Conservation (phyloP, 2,888 invertebrate genomes). For the Cheilosia urbana region DNA sequence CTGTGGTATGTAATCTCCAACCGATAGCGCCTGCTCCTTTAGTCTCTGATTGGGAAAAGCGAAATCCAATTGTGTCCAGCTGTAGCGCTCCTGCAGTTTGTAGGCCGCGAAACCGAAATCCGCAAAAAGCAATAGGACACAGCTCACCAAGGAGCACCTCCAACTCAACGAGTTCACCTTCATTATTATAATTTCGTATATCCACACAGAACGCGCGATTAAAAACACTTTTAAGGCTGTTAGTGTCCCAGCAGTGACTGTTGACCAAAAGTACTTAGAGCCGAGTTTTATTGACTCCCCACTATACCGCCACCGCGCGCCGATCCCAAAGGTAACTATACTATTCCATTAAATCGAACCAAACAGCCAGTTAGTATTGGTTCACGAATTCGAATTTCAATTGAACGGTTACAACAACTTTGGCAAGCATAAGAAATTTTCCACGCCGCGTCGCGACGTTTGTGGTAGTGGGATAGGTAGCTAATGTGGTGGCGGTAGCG, state of each 20-base stretch:
- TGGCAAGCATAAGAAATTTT: slow-evolving; percentile 19
- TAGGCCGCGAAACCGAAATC: slow-evolving; percentile 79
- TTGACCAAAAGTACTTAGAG: slow-evolving; percentile 63
- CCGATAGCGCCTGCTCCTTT: slow-evolving; percentile 87
- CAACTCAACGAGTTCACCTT: slow-evolving; percentile 29
- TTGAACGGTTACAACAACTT: slow-evolving; percentile 48
- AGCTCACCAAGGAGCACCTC: slow-evolving; percentile 31
- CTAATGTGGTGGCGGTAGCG: not conserved
- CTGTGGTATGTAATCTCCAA: slow-evolving; percentile 89
- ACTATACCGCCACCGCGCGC: slow-evolving; percentile 41
- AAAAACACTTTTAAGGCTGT: slow-evolving; percentile 45
- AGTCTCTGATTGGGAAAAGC: slow-evolving; percentile 87
- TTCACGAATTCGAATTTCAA: slow-evolving; percentile 62
- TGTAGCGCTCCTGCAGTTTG: slow-evolving; percentile 88
- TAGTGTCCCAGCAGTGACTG: slow-evolving; percentile 66
- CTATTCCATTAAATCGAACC: slow-evolving; percentile 40
- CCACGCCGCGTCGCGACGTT: not conserved
- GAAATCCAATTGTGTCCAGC: slow-evolving; percentile 91
- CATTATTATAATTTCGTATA: slow-evolving; percentile 31
- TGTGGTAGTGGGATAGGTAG: slow-evolving; percentile 10
- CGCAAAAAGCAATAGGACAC: slow-evolving; percentile 37
- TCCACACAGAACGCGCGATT: not conserved
- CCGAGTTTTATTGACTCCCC: slow-evolving; percentile 70
- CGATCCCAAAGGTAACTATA: slow-evolving; percentile 1
- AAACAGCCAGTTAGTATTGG: slow-evolving; percentile 40